phyloP scores from a whole-genome alignment of 2,888 invertebrate species.

The Terebella lapidaria region DNA sequence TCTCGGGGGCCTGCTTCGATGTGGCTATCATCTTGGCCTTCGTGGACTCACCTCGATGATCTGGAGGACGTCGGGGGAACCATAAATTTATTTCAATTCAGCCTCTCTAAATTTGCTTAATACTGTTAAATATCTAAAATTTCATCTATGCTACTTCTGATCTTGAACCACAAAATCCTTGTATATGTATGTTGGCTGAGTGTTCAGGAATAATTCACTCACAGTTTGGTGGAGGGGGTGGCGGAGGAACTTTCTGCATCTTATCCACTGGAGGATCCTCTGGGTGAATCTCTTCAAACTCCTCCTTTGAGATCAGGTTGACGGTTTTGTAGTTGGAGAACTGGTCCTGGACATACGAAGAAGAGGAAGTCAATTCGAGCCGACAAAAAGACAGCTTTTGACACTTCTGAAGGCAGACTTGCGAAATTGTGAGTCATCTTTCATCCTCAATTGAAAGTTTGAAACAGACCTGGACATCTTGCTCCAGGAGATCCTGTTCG shows the following conservation, averaged over 20 bases:
- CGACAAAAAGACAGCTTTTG: neutral
- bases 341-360: neutral
- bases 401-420: neutral
- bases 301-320: slow-evolving; percentile 80
- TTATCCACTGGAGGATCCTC: slow-evolving; percentile 54
- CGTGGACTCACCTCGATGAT: no score
- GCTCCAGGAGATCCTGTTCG: slow-evolving; percentile 88
- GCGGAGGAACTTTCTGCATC: slow-evolving; percentile 69
- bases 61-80: no score
- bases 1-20: slow-evolving; percentile 22
- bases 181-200: no score
- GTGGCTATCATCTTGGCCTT: neutral
- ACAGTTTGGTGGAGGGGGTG: slow-evolving; percentile 48
- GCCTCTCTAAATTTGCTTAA: no score
- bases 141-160: no score
- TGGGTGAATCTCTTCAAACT: slow-evolving; percentile 69
- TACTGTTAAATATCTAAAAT: no score
- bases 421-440: neutral
- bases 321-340: slow-evolving; percentile 62
- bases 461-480: slow-evolving; percentile 31
- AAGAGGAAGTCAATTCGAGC: neutral
- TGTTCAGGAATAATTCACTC: no score
- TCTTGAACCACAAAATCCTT: no score
- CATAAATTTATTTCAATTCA: no score
- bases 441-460: neutral